Conservation (phyloP, 2,888 invertebrate species). For the Tribolium freemani region DNA sequence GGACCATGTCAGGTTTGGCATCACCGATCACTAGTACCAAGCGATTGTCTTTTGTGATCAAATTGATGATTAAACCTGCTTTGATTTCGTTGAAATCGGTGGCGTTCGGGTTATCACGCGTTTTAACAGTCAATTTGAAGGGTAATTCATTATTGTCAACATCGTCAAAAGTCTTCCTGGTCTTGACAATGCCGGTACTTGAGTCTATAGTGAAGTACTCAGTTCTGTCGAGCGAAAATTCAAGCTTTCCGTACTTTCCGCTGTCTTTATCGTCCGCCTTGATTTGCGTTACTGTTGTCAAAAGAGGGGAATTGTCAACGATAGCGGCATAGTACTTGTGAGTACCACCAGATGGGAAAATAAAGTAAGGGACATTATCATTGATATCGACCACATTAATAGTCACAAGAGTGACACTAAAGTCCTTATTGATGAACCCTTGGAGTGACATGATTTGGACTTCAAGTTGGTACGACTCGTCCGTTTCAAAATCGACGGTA, state of each 20-base stretch:
- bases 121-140: conserved; percentile 81
- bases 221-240: conserved; percentile 73
- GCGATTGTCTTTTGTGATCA: conserved; percentile 83
- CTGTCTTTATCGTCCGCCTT: conserved; percentile 90
- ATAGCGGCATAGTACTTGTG: conserved; percentile 87
- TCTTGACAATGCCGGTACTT: conserved; percentile 83
- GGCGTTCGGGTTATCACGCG: conserved; percentile 80
- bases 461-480: conserved; percentile 80
- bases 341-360: conserved; percentile 76
- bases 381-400: conserved; percentile 90
- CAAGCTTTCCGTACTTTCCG: conserved; percentile 84
- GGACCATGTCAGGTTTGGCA: conserved; percentile 79
- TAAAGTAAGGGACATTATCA: conserved; percentile 89
- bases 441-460: conserved; percentile 85
- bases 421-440: conserved; percentile 84
- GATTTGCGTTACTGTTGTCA: conserved; percentile 84
- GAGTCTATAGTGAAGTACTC: conserved; percentile 82
- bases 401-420: conserved; percentile 81
- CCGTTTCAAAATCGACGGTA: conserved; percentile 84
- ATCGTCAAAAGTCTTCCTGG: conserved; percentile 80
- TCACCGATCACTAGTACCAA: conserved; percentile 84
- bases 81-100: conserved; percentile 76
- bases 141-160: conserved; percentile 77
- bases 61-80: conserved; percentile 81
- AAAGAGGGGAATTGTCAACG: conserved; percentile 79